Evolutionary conservation across 2,113 vertebrate genomes (phyloP).

Genomic region (Platysteira castanea): DNA sequence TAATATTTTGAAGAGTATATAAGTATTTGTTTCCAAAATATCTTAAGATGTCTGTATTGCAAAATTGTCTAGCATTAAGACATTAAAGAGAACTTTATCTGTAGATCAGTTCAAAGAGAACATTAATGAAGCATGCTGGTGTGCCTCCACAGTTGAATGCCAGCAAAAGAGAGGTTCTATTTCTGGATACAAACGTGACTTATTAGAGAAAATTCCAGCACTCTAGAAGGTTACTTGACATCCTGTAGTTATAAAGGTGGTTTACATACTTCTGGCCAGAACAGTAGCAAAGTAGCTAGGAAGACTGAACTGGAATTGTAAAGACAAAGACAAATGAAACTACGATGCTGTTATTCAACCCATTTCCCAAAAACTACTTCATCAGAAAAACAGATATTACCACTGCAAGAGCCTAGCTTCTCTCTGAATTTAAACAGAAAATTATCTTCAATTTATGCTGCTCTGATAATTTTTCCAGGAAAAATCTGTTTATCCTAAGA

Average conservation of each 20-base stretch:
- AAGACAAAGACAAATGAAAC: background rate
- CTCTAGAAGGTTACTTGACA: background rate
- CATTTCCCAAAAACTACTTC: background rate
- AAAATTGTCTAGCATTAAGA: background rate
- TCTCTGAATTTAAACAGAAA: background rate
- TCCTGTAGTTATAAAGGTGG: background rate
- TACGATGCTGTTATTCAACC: background rate
- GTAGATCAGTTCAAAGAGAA: background rate
- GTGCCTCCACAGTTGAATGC: background rate
- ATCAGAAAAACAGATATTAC: background rate
- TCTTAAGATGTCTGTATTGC: background rate
- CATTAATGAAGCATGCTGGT: background rate
- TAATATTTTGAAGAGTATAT: background rate
- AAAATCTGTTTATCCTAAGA: background rate
- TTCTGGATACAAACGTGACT: background rate
- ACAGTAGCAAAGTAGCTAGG: background rate
- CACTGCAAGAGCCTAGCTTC: background rate
- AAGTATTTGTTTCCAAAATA: background rate
- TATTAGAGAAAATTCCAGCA: background rate
- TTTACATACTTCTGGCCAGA: background rate
- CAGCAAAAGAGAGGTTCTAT: background rate
- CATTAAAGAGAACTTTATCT: background rate
- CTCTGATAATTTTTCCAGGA: background rate
- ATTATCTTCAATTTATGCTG: background rate
- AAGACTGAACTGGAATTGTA: background rate